A percentile compares a stretch with the other conserved stretches of the same genome.
These are phyloP conservation scores for Dendropsophus ebraccatus DNA, from an alignment of 2,113 vertebrate species.

Conservation along the genomic window DNA sequence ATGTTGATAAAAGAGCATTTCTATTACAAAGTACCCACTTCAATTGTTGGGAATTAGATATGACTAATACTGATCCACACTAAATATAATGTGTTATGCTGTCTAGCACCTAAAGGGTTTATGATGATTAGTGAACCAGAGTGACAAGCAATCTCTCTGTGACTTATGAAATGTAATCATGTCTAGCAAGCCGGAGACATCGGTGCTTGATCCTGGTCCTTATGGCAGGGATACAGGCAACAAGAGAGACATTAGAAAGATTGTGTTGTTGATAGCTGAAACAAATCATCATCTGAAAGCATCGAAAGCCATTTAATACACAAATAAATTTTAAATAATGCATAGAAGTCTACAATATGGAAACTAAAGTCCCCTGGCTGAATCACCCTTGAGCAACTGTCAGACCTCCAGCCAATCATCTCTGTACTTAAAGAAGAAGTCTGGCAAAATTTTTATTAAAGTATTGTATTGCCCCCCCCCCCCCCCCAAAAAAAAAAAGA, in stretches of 20 bases:
- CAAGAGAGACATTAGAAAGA: slow-evolving; percentile 47
- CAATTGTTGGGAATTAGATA: slow-evolving; percentile 23
- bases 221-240: slow-evolving; percentile 36
- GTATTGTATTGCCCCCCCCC: too few relatives aligned
- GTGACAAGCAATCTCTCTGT: slow-evolving; percentile 46
- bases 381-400: not conserved
- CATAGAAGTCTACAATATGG: not conserved
- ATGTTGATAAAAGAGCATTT: slow-evolving; percentile 15
- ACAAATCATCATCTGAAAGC: slow-evolving; percentile 32
- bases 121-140: slow-evolving; percentile 51
- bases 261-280: slow-evolving; percentile 31
- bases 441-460: too few relatives aligned
- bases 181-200: slow-evolving; percentile 32
- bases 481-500: too few relatives aligned
- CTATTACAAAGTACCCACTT: not conserved
- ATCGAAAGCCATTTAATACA: slow-evolving; percentile 4
- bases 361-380: not conserved
- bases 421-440: not conserved
- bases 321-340: not conserved
- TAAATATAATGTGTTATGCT: slow-evolving; percentile 30
- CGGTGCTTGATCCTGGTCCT: slow-evolving; percentile 23
- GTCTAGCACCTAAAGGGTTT: slow-evolving; percentile 38
- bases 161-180: slow-evolving; percentile 56
- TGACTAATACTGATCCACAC: slow-evolving; percentile 22
- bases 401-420: not conserved